Evolutionary conservation across 2,888 invertebrate genomes (phyloP).

Genomic region (Quadroppia sp.): DNA sequence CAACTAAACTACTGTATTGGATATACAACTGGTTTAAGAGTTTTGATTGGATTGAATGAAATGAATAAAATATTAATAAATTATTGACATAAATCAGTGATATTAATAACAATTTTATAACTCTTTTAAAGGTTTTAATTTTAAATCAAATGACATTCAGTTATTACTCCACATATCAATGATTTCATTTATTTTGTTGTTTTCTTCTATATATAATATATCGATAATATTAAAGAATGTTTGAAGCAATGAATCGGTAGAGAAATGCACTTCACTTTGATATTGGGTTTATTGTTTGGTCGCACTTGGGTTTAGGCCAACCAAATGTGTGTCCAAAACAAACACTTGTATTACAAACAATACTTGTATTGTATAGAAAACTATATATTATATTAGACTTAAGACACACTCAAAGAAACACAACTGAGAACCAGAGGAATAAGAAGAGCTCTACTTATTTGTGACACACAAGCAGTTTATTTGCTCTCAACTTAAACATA

Average conservation of each 20-base stretch:
- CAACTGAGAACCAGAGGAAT: background rate
- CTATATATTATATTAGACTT: constrained; percentile 7
- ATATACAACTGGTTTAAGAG: too few species aligned
- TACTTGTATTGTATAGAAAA: constrained; percentile 1
- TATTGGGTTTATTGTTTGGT: background rate
- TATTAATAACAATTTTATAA: too few species aligned
- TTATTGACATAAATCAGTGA: too few species aligned
- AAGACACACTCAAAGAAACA: background rate
- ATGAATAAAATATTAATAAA: too few species aligned
- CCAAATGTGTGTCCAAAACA: constrained; percentile 4
- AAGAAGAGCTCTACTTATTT: background rate
- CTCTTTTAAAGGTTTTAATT: too few species aligned
- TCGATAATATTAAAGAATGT: too few species aligned
- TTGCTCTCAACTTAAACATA: background rate
- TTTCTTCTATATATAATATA: too few species aligned
- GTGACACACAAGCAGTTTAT: background rate
- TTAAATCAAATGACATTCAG: too few species aligned
- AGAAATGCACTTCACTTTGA: background rate
- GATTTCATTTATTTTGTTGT: too few species aligned
- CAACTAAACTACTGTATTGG: too few species aligned
- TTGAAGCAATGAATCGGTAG: background rate
- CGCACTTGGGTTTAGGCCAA: background rate
- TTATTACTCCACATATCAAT: too few species aligned
- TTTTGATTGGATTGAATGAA: too few species aligned
- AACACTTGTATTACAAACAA: constrained; percentile 13